phyloP scores from a whole-genome alignment of 2,888 invertebrate genomes.

The Gasteruption jaculator region DNA sequence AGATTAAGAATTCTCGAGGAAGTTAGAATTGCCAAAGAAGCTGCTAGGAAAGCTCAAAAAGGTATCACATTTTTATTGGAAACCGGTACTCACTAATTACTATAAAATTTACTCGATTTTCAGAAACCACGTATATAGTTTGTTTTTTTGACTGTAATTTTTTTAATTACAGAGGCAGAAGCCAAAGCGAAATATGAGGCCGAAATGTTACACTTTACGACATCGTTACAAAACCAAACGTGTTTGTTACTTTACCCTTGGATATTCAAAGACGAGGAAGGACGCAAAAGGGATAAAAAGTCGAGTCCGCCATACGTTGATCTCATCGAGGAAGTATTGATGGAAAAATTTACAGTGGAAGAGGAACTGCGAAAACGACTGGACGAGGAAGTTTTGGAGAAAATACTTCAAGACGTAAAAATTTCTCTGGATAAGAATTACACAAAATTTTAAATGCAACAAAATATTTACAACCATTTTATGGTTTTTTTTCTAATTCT shows the following conservation, averaged over 20 bases:
- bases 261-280: conserved; percentile 47
- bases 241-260: conserved; percentile 44
- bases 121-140: conserved; percentile 2
- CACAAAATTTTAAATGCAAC: too few relatives aligned
- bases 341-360: conserved; percentile 35
- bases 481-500: too few relatives aligned
- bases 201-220: conserved; percentile 39
- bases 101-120: background rate
- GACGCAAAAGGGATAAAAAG: conserved; percentile 42
- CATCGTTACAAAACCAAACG: conserved; percentile 37
- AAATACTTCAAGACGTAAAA: conserved; percentile 40
- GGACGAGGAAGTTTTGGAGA: conserved; percentile 33
- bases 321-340: conserved; percentile 39
- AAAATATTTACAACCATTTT: too few relatives aligned
- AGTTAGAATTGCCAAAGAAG: conserved; percentile 38
- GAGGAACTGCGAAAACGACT: conserved; percentile 41
- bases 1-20: conserved; percentile 38
- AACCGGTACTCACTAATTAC: background rate
- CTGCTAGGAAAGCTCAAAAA: conserved; percentile 39
- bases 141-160: background rate
- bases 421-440: too few relatives aligned
- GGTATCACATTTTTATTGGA: conserved; percentile 28
- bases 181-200: conserved; percentile 41
- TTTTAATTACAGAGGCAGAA: conserved; percentile 34
- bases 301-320: conserved; percentile 42